phyloP scores from a whole-genome alignment of 2,113 vertebrate species.

The Catharus minimus region DNA sequence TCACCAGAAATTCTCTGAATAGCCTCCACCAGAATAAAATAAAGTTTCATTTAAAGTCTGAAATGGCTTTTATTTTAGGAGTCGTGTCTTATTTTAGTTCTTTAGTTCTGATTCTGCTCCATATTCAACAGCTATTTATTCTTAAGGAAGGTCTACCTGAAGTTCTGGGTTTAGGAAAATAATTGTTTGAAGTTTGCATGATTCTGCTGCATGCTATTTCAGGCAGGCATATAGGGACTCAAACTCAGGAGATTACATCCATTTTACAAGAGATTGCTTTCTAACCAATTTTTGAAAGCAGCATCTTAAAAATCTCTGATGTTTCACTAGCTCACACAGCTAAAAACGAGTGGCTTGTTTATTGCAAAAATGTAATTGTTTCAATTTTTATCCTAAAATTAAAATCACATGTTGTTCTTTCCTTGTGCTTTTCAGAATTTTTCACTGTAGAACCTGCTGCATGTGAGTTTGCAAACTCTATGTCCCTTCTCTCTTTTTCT shows the following conservation, averaged over 20 bases:
- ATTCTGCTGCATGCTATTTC: background rate
- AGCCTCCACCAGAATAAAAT: background rate
- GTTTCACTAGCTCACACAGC: background rate
- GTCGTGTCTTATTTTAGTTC: background rate
- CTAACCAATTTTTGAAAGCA: background rate
- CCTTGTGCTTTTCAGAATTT: background rate
- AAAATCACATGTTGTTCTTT: background rate
- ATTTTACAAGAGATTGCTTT: background rate
- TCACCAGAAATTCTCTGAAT: background rate
- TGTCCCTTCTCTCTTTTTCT: background rate
- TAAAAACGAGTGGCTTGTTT: background rate
- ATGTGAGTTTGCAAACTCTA: background rate
- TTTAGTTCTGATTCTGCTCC: background rate
- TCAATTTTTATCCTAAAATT: background rate
- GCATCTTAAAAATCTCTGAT: background rate
- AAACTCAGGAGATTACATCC: background rate
- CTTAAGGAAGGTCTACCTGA: background rate
- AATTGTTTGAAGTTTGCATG: background rate
- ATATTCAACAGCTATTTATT: constrained; percentile 29
- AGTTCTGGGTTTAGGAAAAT: background rate
- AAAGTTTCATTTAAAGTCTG: background rate
- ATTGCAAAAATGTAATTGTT: background rate
- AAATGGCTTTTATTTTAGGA: constrained; percentile 5
- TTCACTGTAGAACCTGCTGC: background rate
- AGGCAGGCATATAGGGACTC: background rate